Evolutionary conservation across 2,113 vertebrate species (phyloP), one percentile per base, ranked within the genome.

Genomic region (Ictalurus furcatus): DNA sequence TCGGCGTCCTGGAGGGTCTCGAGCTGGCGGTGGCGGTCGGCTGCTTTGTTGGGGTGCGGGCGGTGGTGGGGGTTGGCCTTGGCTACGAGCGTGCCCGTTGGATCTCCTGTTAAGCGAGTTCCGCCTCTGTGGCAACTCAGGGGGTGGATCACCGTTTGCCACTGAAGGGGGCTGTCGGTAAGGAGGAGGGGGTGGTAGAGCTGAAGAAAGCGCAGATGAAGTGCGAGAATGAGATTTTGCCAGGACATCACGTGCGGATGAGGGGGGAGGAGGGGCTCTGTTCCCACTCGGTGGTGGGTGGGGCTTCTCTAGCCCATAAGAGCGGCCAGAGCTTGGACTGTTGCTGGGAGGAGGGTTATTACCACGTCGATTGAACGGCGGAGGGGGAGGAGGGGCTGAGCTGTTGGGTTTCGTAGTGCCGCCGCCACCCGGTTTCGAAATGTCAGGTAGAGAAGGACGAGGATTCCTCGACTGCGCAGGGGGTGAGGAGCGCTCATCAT

Each of bases 81-180:
- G 95, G 90, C 88, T 94, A 25, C 97, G 96, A 90, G 96, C 96
- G 28, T 97, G 96, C 89, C 94, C 94, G 85, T 95, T 96, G 0
- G 97, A 95, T 63, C 97, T 96, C 89, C 97, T 97, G 94, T 97
- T 97, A 93, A 99, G 96, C 44, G 98, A 99, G 94, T 99, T 99
- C 93, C 98, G 97, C 94, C 98, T 97, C 95, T 97, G 97, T 0
- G 98, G 98, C 86, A 99, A 96, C 95, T 98, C 96, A 0, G 98
- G 98, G 63, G 97, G 97, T 0, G 94, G 94, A 61, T 98, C 97
- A 0, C 97, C 97, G 4, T 98, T 98, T 92, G 97, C 95, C 88
- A 96, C 92, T 6, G 95, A 86, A 0, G 96, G 96, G 0, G 96
- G 95, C 34, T 97, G 97, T 13, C 97, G 96, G 92, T 98, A 98